These are phyloP conservation scores for Rhodeus uyekii DNA, from an alignment of 2,797 vertebrate species.

Conservation along the genomic window DNA sequence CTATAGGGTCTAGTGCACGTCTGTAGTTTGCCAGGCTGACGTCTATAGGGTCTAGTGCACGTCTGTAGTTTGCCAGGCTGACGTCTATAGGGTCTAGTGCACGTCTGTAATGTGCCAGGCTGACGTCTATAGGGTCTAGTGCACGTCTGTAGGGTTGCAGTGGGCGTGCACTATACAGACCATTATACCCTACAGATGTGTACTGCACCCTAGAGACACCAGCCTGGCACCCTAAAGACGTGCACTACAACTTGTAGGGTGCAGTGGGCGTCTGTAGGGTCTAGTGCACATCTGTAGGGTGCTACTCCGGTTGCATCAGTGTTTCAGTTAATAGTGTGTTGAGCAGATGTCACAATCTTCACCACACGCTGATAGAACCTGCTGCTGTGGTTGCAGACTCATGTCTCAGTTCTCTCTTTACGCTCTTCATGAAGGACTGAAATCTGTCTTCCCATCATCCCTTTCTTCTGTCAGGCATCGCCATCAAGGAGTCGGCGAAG, in stretches of 20 bases:
- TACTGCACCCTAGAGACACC: too few species aligned
- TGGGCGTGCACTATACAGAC: too few species aligned
- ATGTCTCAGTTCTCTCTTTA: neutral
- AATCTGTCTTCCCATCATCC: neutral
- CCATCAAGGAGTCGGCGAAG: slow-evolving; percentile 97
- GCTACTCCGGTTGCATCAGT: neutral
- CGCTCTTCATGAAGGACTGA: neutral
- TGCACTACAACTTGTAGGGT: too few species aligned
- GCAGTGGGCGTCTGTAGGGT: neutral
- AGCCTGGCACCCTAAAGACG: too few species aligned
- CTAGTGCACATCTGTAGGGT: neutral
- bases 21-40: too few species aligned
- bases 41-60: neutral
- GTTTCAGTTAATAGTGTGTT: too few species aligned
- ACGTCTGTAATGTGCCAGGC: neutral
- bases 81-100: neutral
- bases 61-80: neutral
- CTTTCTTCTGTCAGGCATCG: slow-evolving; percentile 82
- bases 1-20: neutral
- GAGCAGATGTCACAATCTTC: neutral
- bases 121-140: neutral
- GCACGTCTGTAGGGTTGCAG: neutral
- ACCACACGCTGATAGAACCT: neutral
- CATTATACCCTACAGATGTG: too few species aligned
- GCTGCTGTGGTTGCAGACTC: neutral